phyloP scores from a whole-genome alignment of 2,797 vertebrate genomes.

The Dermochelys coriacea region DNA sequence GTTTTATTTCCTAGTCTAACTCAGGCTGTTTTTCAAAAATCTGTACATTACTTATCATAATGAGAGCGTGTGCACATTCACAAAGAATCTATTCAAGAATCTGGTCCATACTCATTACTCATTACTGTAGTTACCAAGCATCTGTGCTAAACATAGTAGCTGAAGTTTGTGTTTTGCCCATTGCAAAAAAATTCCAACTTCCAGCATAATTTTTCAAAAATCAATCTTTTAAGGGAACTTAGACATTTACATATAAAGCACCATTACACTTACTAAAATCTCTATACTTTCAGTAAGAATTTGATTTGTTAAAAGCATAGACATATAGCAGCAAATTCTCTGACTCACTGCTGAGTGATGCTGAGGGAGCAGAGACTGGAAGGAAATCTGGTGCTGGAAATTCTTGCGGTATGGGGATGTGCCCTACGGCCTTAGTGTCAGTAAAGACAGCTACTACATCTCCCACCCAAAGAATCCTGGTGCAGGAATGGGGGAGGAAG shows the following conservation, averaged over 20 bases:
- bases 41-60: not conserved
- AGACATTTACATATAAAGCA: not conserved
- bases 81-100: not conserved
- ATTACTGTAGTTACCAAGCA: not conserved
- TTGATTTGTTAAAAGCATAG: rapidly evolving
- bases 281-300: not conserved
- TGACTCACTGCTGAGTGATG: not conserved
- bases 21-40: not conserved
- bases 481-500: not conserved
- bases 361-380: not conserved
- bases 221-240: not conserved
- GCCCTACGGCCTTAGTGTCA: not conserved
- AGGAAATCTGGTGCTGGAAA: not conserved
- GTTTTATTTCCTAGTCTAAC: not conserved
- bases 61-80: not conserved
- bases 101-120: not conserved
- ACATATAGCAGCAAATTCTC: not conserved
- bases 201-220: not conserved
- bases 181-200: not conserved
- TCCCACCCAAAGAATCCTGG: not conserved
- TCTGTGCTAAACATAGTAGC: not conserved
- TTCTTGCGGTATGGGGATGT: not conserved
- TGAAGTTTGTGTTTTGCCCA: not conserved
- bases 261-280: not conserved
- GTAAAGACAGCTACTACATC: not conserved